These are phyloP conservation scores for Atherinosoma microstoma DNA, from an alignment of 2,797 vertebrate genomes.

Conservation along the genomic window DNA sequence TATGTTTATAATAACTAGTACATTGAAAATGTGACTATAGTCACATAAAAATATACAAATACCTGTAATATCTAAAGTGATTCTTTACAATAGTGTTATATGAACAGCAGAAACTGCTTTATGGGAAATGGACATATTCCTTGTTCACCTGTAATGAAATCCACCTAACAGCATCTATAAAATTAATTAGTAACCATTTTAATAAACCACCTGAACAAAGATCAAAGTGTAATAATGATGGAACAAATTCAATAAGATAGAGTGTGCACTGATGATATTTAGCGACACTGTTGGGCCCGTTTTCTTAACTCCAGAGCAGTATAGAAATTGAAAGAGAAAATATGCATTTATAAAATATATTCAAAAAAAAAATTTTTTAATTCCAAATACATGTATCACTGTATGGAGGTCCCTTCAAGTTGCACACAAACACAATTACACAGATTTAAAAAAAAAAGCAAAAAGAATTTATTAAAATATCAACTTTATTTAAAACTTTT, in stretches of 20 bases:
- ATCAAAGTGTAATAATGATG: neutral
- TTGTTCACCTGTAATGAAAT: neutral
- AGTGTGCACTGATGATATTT: neutral
- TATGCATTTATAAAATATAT: neutral
- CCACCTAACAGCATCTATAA: neutral
- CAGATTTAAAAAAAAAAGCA: slow-evolving; percentile 1
- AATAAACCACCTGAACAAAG: neutral
- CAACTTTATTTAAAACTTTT: slow-evolving; percentile 56
- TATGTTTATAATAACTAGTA: neutral
- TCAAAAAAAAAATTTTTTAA: neutral
- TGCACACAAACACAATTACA: neutral
- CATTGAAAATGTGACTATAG: neutral
- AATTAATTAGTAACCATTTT: neutral
- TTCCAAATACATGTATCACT: neutral
- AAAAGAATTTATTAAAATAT: slow-evolving; percentile 50
- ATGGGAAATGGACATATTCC: neutral
- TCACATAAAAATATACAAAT: neutral
- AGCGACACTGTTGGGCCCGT: neutral
- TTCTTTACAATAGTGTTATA: neutral
- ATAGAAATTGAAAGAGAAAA: neutral
- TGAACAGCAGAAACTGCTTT: neutral
- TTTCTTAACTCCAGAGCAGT: neutral
- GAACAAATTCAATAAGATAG: neutral
- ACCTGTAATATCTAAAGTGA: neutral
- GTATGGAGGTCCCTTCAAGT: neutral